Base-by-base conservation (phyloP, 1,140 invertebrate genomes). In the Myzus persicae region DNA sequence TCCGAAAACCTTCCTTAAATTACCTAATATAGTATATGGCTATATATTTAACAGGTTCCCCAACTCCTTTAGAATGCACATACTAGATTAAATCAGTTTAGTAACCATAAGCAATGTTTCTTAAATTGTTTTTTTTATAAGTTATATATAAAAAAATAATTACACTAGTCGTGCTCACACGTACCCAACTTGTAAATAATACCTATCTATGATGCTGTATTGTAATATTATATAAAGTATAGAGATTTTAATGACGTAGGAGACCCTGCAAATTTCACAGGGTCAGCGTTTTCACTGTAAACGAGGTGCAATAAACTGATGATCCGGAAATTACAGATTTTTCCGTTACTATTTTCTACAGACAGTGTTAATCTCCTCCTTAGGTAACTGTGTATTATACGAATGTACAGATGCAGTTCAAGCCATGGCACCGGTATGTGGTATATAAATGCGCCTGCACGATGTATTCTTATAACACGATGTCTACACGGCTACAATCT, bases 401-500 rank as follows among this genome's bases (percentile, higher is more conserved):
- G n/a, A 76, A 18, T 51, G 9, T 5, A 18, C 59, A 67, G 31
- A 67, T n/a, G 18, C n/a, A 31, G 54, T 31, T 26, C 0, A 31
- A 11, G 11, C 31, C 54, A 76, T n/a, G 31, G 11, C 59, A 18
- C 14, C 9, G n/a, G n/a, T n/a, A 6, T n/a, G 11, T 5, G n/a
- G n/a, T 76, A 59, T 26, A 67, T n/a, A 76, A 51, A 51, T 22
- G 59, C 31, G 59, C 1, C 31, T 76, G 59, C 14, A n/a, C 59
- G 59, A 76, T 76, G n/a, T 76, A 76, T 76, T 76, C 59, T 76
- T n/a, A 76, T 76, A 76, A 76, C 59, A 76, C 59, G 14, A n/a
- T 11, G 4, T n/a, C 31, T n/a, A 51, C 31, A 67, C 14, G 14
- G 14, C 59, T 76, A n/a, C 6, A n/a, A n/a, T n/a, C 4, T 67